These are phyloP conservation scores for Gonioctena quinquepunctata DNA, from an alignment of 1,140 invertebrate species.

Conservation along the genomic window DNA sequence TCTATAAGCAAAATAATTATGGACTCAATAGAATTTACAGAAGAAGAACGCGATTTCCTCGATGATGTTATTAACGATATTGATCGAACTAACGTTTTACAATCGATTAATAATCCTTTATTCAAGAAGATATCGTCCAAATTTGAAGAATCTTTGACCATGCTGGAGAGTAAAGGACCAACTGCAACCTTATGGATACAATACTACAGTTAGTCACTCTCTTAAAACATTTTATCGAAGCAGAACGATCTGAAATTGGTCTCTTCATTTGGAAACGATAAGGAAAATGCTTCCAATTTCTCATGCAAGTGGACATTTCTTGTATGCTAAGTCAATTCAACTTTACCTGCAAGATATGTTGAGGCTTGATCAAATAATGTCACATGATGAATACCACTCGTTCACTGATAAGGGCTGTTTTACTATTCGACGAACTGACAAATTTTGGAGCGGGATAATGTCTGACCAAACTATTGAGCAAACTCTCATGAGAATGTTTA, in stretches of 20 bases:
- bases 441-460: too few relatives aligned
- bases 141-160: not conserved
- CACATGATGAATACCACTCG: slow-evolving; percentile 11
- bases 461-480: too few relatives aligned
- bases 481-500: too few relatives aligned
- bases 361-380: slow-evolving; percentile 38
- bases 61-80: too few relatives aligned
- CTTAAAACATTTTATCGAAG: slow-evolving; percentile 43
- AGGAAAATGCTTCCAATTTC: slow-evolving; percentile 54
- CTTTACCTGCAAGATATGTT: slow-evolving; percentile 58
- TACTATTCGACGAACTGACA: too few relatives aligned
- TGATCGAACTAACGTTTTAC: too few relatives aligned
- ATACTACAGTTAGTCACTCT: slow-evolving; percentile 43
- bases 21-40: not conserved
- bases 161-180: slow-evolving; percentile 27
- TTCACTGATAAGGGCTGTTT: too few relatives aligned
- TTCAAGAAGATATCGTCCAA: not conserved
- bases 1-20: slow-evolving; percentile 46
- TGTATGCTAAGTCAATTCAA: slow-evolving; percentile 56
- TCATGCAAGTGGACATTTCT: slow-evolving; percentile 55
- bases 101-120: not conserved
- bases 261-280: slow-evolving; percentile 49
- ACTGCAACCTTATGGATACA: slow-evolving; percentile 50
- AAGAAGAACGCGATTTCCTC: not conserved
- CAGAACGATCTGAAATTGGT: slow-evolving; percentile 43